Evolutionary conservation across 1,140 invertebrate species (phyloP), one percentile per base, ranked within the genome.

Genomic region (Palaemon carinicauda): DNA sequence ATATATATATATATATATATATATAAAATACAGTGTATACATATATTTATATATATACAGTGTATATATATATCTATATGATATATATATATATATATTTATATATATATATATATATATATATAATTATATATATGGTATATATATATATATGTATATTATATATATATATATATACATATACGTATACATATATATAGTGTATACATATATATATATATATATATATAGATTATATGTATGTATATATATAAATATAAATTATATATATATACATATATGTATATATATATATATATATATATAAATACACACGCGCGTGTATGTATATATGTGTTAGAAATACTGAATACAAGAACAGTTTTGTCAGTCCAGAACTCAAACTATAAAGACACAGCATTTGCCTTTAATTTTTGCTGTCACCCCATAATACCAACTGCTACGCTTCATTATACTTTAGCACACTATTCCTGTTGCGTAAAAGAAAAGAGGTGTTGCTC

Each of bases 1-100:
- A 56, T 41, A 4, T 74, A 74, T 74, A 73, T 65, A 65, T 65
- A 65, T 65, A 65, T 65, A 65, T 65, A n/a, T 65, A 65, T 65
- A n/a, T 65, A 65, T 65, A n/a, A n/a, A n/a, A n/a, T n/a, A n/a
- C n/a, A n/a, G n/a, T n/a, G n/a, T n/a, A n/a, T n/a, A n/a, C n/a
- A 65, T 24, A 65, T 24, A 24, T 24, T n/a, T 24, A 65, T 65
- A 24, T 24, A 24, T 24, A 24, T 24, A 65, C 21, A 24, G n/a
- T 2, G 9, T 27, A 69, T 27, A 27, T 27, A 27, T 27, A 21
- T 27, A 7, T 27, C 15, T 69, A 15, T 60, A 60, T 27, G 24
- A 69, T 65, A 65, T 65, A 65, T 65, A 24, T 60, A 60, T 60
- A 60, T 60, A 60, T 60, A 60, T 60, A 65, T 65, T 10, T 65